These are phyloP conservation scores for Mohoua ochrocephala DNA, from an alignment of 2,113 vertebrate genomes.

Conservation along the genomic window DNA sequence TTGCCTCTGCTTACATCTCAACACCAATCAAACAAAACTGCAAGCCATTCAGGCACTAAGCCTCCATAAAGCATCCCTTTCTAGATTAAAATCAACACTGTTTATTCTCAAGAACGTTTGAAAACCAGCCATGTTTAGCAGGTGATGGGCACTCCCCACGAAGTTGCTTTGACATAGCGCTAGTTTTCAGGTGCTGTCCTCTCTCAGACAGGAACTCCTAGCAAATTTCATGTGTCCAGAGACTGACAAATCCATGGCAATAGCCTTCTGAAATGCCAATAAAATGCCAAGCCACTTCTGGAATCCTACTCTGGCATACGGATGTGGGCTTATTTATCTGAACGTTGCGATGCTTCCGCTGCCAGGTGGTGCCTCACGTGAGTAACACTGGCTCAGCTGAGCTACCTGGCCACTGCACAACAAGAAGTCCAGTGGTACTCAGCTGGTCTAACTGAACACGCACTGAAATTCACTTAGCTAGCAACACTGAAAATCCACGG, in stretches of 20 bases:
- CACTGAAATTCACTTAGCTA: not conserved
- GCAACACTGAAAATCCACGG: not conserved
- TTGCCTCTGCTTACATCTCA: not conserved
- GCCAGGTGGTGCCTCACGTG: not conserved
- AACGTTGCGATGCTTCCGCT: not conserved
- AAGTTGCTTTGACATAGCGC: not conserved
- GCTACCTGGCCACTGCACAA: not conserved
- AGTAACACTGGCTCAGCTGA: not conserved
- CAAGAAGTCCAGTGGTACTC: not conserved
- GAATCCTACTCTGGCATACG: fast-evolving
- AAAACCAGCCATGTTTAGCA: not conserved
- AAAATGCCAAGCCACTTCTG: not conserved
- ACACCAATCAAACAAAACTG: not conserved
- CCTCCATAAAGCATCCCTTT: not conserved
- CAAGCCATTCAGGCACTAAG: not conserved
- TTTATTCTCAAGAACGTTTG: not conserved
- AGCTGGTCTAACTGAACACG: not conserved
- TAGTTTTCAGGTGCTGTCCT: not conserved
- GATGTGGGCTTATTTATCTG: not conserved
- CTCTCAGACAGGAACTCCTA: not conserved
- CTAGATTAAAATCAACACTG: not conserved
- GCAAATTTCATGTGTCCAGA: not conserved
- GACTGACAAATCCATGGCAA: not conserved
- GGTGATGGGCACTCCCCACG: not conserved
- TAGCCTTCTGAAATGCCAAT: not conserved